A percentile compares a stretch with the other conserved stretches of the same genome.
Conservation (phyloP, 2,888 invertebrate species). For the Pachymerium ferrugineum region DNA sequence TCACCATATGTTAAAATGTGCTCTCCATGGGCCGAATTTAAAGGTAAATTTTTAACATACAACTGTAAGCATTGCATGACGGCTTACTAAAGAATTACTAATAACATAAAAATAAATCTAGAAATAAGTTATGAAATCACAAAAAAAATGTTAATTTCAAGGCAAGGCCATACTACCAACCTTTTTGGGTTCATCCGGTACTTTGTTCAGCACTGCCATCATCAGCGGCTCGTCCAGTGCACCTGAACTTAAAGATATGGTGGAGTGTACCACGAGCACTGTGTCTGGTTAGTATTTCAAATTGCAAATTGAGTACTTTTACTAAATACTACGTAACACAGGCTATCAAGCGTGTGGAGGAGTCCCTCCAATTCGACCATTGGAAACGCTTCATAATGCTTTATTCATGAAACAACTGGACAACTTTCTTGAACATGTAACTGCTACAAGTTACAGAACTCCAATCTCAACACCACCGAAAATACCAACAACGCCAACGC, state of each 20-base stretch:
- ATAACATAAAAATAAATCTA: conserved; percentile 43
- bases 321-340: neutral
- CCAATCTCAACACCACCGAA: conserved; percentile 60
- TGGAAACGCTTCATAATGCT: conserved; percentile 97
- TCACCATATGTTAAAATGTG: conserved; percentile 41
- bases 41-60: neutral
- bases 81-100: neutral
- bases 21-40: conserved; percentile 39
- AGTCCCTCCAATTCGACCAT: conserved; percentile 89
- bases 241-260: conserved; percentile 61
- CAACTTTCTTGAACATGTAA: conserved; percentile 78
- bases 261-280: conserved; percentile 32
- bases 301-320: neutral
- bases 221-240: conserved; percentile 91
- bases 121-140: conserved; percentile 50
- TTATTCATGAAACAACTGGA: conserved; percentile 87
- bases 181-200: conserved; percentile 61
- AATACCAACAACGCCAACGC: conserved; percentile 39
- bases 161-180: conserved; percentile 35
- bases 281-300: neutral
- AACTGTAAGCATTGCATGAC: neutral
- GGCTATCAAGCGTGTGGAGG: conserved; percentile 65
- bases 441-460: conserved; percentile 63
- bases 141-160: conserved; percentile 46
- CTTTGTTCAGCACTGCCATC: conserved; percentile 91